Base-by-base conservation (phyloP, 2,888 invertebrate genomes). In the Dastarcus helophoroides region DNA sequence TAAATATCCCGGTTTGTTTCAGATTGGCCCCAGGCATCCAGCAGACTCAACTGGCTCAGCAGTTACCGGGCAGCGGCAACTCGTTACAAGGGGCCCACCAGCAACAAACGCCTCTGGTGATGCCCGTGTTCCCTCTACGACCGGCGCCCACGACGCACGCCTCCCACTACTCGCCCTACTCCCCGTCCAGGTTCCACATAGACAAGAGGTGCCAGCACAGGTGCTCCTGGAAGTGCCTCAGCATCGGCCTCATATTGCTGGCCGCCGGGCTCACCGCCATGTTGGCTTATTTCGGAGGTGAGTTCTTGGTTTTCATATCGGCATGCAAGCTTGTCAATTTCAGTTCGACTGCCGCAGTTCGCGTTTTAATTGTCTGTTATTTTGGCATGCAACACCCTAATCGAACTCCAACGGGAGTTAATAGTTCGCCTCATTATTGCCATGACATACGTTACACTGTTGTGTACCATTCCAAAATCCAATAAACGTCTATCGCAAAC, bases 221-320 rank as follows among this genome's bases (percentile, higher is more conserved):
- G 49, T 93, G 93, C 72, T 86, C 90, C 59, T 94, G 94, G 94
- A 89, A 90, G 67, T 93, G 91, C 65, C 80, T 88, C 62, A 88
- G 89, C 63, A 86, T 94, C 63, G 79, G 84, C 53, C 80, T 93
- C 66, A 88, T 93, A 63, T 74, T 91, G 60, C 71, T 93, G 53
- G 79, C 84, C 57, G 84, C 91, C 57, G 81, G 84, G 53, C 74
- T 93, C 56, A 80, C 86, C 53, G 90, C 90, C 47, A 89, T 90
- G 79, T 76, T 91, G 62, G 85, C 88, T 51, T 93, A 91, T 69
- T 89, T 93, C 67, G 89, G 88, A 71, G 85, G 91, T 91, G 71
- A 79, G 46, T 38, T 13, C 13, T 10, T 6, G 14, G 19, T 17
- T 17, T n/a, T n/a, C n/a, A n/a, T n/a, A n/a, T n/a, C n/a, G n/a